Evolutionary conservation across 2,888 invertebrate genomes (phyloP).

Genomic region (Lissocephala sabroskyi): DNA sequence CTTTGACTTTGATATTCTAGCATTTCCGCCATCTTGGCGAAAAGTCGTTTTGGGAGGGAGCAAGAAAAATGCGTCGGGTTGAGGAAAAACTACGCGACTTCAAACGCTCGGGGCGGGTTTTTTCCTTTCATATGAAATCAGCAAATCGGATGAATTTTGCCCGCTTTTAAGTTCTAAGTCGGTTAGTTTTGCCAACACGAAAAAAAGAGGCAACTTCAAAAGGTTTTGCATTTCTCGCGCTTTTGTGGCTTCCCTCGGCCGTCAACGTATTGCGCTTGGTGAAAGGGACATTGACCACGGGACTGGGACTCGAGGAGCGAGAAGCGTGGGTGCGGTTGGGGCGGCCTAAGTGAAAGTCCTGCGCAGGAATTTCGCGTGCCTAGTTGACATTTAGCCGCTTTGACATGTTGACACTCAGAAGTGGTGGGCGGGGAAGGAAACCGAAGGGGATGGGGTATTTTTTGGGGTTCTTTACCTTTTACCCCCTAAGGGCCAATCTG

Average conservation of each 20-base stretch:
- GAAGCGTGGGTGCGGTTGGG: conserved; percentile 12
- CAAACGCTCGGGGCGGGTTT: conserved; percentile 42
- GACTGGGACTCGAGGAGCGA: no score
- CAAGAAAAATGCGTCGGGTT: not conserved
- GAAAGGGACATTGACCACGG: no score
- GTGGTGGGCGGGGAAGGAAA: not conserved
- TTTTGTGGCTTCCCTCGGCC: conserved; percentile 47
- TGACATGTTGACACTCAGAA: conserved; percentile 67
- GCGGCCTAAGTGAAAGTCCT: conserved; percentile 60
- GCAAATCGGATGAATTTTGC: conserved; percentile 14
- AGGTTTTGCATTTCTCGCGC: conserved; percentile 57
- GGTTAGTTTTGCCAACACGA: conserved; percentile 27
- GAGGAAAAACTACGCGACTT: conserved; percentile 59
- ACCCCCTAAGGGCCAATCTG: no score
- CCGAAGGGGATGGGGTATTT: not conserved
- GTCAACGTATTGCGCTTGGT: no score
- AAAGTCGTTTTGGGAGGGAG: not conserved
- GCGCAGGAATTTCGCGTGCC: conserved; percentile 64
- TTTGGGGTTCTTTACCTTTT: no score
- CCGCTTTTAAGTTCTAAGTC: conserved; percentile 2
- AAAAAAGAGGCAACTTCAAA: conserved; percentile 60
- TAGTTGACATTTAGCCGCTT: conserved; percentile 68
- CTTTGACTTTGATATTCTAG: conserved; percentile 57
- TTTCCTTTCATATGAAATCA: conserved; percentile 39
- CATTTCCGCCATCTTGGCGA: conserved; percentile 57